Base-by-base conservation (phyloP, 2,888 invertebrate species). In the Ethmia dodecea region DNA sequence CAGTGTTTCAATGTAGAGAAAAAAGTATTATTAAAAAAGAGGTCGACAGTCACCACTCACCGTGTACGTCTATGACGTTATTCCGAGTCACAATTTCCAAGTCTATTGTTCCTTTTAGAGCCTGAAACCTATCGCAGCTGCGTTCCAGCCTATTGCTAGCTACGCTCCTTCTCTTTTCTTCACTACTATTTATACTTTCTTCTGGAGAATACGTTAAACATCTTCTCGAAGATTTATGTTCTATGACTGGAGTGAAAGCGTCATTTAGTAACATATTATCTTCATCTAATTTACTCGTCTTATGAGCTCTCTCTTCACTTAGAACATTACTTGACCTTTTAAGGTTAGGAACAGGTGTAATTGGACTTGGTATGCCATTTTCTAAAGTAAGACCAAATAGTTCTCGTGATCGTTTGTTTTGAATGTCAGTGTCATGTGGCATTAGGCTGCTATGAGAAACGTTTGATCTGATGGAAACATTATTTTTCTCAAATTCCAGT, bases 31-130 rank as follows among this genome's bases (percentile, higher is more conserved):
- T 29, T 28, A 40, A 44, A n/a, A 54, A 55, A 41, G 37, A 45
- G 43, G 40, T 53, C 67, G 84, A 86, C 80, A 83, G 78, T 84
- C 79, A 81, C 77, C 71, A 89, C 90, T 90, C 81, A 92, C 92
- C 91, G 80, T 91, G 90, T 55, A 92, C 89, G 77, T 90, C 89
- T 60, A 92, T 88, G 38, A 88, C 78, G 43, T 89, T 87, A 45
- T 87, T 86, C 20, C 79, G 80, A n/a, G 83, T 80, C 25, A 83
- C 74, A 39, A 90, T 88, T 59, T 89, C 89, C 52, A 92, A 71
- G 53, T 92, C 91, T 50, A 92, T 88, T 2, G 89, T 90, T 13
- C 90, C 91, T 47, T 81, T 86, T 1, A 73, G 58, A 1, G 70
- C 56, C 49, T 70, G 79, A 41, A 72, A 76, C 33, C 73, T 58